Base-by-base conservation (phyloP, 2,888 invertebrate genomes). In the Netelia melanura region DNA sequence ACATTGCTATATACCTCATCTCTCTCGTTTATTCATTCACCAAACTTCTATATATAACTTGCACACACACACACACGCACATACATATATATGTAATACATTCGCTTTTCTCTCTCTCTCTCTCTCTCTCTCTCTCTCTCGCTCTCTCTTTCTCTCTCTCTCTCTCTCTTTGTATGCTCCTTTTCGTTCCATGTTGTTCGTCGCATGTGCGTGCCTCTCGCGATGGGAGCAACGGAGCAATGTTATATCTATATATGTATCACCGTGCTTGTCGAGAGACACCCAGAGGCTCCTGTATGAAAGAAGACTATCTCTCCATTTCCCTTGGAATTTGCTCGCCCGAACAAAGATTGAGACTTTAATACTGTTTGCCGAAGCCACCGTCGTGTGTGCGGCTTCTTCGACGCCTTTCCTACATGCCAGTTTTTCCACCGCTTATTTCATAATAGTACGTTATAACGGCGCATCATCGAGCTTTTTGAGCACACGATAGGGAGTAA, bases 261-360 rank as follows among this genome's bases (percentile, higher is more conserved):
- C 78, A 68, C 68, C 71, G 30, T 38, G 30, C 79, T 70, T 52
- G 23, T 64, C 62, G 61, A 62, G 68, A 77, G 58, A 74, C 48
- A 64, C 65, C 44, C 65, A 43, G 71, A 64, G 72, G 72, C 65
- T 43, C 58, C 71, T 30, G 43, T 56, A 67, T 43, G 10, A 52
- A 71, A 58, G 65, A 56, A 64, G 54, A 61, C 61, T 64, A 72
- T 75, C 65, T 58, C 78, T 83, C 76, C 77, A 85, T 85, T 17
- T 87, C 87, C 81, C 84, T 77, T 87, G 84, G 86, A 88, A 85
- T 88, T 88, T 87, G 83, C 88, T 89, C 89, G 88, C 87, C 88
- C 88, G 90, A 90, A 89, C 90, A 90, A 91, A 91, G 91, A 90
- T 91, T 90, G 89, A 90, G 90, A 88, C 89, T 90, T 90, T 90